Evolutionary conservation across 1,140 invertebrate species (phyloP), one percentile per base, ranked within the genome.

Genomic region (Drosophila fuyamai): DNA sequence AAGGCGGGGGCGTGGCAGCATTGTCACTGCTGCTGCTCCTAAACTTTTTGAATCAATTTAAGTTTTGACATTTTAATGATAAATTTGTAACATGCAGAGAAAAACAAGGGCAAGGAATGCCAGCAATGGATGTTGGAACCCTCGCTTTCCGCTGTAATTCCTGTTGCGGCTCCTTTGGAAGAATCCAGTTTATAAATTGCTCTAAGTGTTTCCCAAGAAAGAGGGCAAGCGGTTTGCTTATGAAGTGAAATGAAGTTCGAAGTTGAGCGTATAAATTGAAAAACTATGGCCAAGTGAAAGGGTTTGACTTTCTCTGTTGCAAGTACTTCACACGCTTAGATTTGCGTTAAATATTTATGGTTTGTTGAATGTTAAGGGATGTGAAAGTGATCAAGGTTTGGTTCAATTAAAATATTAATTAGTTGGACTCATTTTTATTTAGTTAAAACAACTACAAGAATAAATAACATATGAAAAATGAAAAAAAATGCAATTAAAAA

Each of bases 61-160:
- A 89, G 84, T 89, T 89, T 88, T 89, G 84, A 89, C 84, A 89
- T 89, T 89, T 89, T 89, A 89, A 89, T 89, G 84, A 89, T 89
- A 89, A 89, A 89, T 89, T 84, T 89, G 84, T 89, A 88, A 77
- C 67, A 76, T 76, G 76, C 63, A 44, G 72, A 66, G 61, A 47
- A 81, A 66, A 81, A 81, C 59, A 44, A 68, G 61, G 76, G 53
- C 66, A 68, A 78, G 58, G 79, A 88, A 86, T 79, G 71, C 48
- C 44, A 47, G 27, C 51, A 13, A 48, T 47, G 51, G 40, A 48
- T 58, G 44, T 40, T 65, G 55, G 48, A 66, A 56, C 76, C 57
- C 38, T 65, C 60, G 47, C 48, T 6, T 41, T 56, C 16, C n/a
- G 29, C 29, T 35, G 48, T 61, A 29, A 43, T 44, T 57, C 36